A percentile compares a stretch with the other conserved stretches of the same genome.
phyloP scores from a whole-genome alignment of 1,140 invertebrate genomes.

The Helicoverpa armigera region DNA sequence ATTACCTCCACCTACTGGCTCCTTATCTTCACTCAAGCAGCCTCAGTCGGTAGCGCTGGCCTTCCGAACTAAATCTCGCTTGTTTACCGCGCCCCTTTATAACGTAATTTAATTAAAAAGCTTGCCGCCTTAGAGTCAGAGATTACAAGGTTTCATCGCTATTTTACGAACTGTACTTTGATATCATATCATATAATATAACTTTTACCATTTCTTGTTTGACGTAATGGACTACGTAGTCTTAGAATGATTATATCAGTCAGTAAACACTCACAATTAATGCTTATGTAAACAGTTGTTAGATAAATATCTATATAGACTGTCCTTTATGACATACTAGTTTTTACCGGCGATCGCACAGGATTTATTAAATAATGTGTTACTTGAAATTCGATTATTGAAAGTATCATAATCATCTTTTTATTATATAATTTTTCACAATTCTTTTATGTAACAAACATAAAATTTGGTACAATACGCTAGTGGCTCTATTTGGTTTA shows the following conservation, averaged over 20 bases:
- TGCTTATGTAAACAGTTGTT: not conserved
- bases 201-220: not conserved
- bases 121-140: slow-evolving; percentile 29
- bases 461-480: not conserved
- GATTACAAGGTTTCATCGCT: slow-evolving; percentile 11
- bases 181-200: not conserved
- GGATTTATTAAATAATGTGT: no score
- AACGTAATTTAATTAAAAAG: slow-evolving; percentile 70
- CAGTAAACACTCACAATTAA: not conserved
- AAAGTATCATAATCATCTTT: no score
- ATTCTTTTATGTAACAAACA: no score
- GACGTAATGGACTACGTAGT: not conserved
- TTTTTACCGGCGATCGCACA: no score
- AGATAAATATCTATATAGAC: not conserved
- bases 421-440: no score
- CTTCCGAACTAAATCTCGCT: slow-evolving; percentile 64
- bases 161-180: slow-evolving; percentile 14
- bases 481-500: no score
- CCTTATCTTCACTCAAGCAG: slow-evolving; percentile 72
- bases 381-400: no score
- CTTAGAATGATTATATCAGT: not conserved
- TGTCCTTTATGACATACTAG: not conserved
- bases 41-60: slow-evolving; percentile 58
- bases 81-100: slow-evolving; percentile 61
- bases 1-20: slow-evolving; percentile 64